Percentiles rank a stretch among this genome's conserved stretches.
Evolutionary conservation across 30 jellyfish, hydroid and myxozoan species (phyloP).

Genomic region (Aurelia aurita): DNA sequence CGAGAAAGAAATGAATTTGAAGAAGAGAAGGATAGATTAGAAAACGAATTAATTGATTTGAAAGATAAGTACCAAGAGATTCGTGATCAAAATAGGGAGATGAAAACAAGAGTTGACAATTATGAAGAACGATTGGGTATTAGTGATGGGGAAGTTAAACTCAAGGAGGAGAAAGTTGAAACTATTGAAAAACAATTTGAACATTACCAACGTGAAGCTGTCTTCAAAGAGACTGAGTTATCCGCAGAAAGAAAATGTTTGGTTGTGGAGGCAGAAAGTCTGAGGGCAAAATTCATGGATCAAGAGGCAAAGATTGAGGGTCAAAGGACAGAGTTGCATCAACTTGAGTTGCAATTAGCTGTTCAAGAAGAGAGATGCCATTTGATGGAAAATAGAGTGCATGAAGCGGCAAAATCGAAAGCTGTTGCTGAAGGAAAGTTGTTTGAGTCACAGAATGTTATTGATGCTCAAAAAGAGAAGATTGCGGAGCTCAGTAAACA

Average conservation of each 20-base stretch:
- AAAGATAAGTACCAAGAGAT: not conserved
- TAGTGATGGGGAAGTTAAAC: slow-evolving; percentile 3
- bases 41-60: slow-evolving; percentile 1
- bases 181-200: slow-evolving; percentile 6
- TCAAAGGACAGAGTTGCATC: slow-evolving; percentile 26
- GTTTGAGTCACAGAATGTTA: slow-evolving; percentile 38
- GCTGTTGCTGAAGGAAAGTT: slow-evolving; percentile 57
- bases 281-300: not conserved
- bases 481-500: slow-evolving; percentile 28
- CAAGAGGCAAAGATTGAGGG: slow-evolving; percentile 1
- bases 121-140: slow-evolving; percentile 4
- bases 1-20: slow-evolving; percentile 20
- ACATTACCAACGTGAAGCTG: not conserved
- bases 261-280: slow-evolving; percentile 9
- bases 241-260: not conserved
- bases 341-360: slow-evolving; percentile 47
- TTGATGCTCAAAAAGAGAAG: slow-evolving; percentile 41
- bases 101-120: not conserved
- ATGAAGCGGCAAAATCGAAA: slow-evolving; percentile 37
- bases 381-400: slow-evolving; percentile 35
- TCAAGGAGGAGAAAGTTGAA: not conserved
- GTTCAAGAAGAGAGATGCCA: slow-evolving; percentile 53
- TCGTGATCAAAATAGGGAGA: not conserved
- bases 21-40: slow-evolving; percentile 11
- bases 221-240: not conserved